Conservation (phyloP, 2,888 invertebrate genomes). For the Amphipyra tragopoginis region DNA sequence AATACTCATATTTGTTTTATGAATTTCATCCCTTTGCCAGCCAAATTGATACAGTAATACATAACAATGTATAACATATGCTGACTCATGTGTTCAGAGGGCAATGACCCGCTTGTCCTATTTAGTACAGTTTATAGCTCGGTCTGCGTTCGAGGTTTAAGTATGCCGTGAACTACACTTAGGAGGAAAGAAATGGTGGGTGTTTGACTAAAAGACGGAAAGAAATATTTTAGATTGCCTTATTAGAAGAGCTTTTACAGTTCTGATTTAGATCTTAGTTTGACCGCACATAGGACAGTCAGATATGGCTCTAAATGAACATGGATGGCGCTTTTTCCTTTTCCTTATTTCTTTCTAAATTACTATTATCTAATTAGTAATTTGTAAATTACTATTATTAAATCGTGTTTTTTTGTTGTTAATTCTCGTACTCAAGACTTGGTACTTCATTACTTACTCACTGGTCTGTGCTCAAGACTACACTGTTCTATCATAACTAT, state of each 20-base stretch:
- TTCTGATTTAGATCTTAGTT: background rate
- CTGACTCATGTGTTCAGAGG: constrained; percentile 47
- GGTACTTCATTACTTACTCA: no score
- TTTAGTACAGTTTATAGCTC: constrained; percentile 37
- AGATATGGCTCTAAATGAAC: no score
- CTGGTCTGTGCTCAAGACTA: no score
- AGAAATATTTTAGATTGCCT: constrained; percentile 6
- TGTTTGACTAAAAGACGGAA: constrained; percentile 11
- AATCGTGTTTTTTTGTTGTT: no score
- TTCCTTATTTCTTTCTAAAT: no score
- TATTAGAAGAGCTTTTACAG: constrained; percentile 1
- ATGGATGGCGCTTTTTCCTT: no score
- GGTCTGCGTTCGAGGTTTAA: constrained; percentile 16
- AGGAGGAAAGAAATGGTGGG: constrained; percentile 12
- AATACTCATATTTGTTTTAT: constrained; percentile 32
- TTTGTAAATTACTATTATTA: no score
- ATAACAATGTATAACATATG: constrained; percentile 13
- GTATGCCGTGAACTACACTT: constrained; percentile 21
- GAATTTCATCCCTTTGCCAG: constrained; percentile 37
- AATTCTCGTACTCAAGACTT: no score
- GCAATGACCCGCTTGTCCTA: constrained; percentile 49
- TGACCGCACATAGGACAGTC: no score
- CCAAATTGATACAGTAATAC: constrained; percentile 49
- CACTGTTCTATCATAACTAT: no score
- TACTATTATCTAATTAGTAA: no score